A percentile compares a stretch with the other conserved stretches of the same genome.
These are phyloP conservation scores for Margaritifera margaritifera DNA, from an alignment of 2,888 invertebrate genomes.

Conservation along the genomic window DNA sequence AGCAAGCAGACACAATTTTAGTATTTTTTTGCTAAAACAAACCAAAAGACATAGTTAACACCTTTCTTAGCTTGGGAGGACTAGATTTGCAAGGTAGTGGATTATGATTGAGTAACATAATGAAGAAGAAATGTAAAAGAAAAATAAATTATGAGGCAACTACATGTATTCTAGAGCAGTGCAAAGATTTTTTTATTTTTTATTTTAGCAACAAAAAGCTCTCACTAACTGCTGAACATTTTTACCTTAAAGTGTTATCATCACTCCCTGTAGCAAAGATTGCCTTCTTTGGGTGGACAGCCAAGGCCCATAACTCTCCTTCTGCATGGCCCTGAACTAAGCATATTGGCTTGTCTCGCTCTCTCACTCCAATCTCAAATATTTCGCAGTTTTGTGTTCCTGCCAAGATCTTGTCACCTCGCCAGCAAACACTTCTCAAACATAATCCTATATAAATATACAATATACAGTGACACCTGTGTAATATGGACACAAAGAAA, in stretches of 20 bases:
- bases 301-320: conserved; percentile 72
- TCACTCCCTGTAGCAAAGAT: conserved; percentile 73
- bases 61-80: no score
- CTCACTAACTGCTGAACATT: not conserved
- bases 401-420: conserved; percentile 65
- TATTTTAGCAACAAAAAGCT: not conserved
- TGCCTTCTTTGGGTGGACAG: conserved; percentile 69
- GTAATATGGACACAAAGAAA: not conserved
- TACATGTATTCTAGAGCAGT: no score
- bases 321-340: conserved; percentile 72
- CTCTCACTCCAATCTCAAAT: conserved; percentile 67
- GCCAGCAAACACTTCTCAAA: conserved; percentile 70
- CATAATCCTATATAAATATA: conserved; percentile 55
- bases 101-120: no score
- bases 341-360: conserved; percentile 62
- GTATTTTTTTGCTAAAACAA: no score
- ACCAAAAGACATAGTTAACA: no score
- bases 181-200: no score
- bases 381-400: conserved; percentile 72
- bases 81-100: no score
- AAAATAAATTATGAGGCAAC: no score
- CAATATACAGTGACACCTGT: not conserved
- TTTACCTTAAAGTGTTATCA: conserved; percentile 71
- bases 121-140: no score
- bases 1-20: no score